Percentiles rank a stretch among this genome's conserved stretches.
Conservation (phyloP, 1,140 invertebrate species). For the Psix sp. region DNA sequence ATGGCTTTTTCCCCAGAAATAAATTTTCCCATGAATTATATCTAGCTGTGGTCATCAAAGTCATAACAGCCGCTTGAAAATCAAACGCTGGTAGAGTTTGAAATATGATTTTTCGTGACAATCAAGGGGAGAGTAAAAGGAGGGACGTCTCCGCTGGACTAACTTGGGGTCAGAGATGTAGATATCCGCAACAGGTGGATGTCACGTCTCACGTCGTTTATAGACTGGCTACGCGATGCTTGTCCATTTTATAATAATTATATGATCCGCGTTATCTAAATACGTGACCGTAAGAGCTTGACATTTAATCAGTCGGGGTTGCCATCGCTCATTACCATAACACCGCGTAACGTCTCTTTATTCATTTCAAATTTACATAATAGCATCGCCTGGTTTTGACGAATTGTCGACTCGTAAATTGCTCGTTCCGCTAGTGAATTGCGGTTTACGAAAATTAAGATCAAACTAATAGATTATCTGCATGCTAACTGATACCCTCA, state of each 20-base stretch:
- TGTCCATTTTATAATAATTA: constrained; percentile 65
- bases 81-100: no score
- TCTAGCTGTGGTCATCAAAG: no score
- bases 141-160: not conserved
- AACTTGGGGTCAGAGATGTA: constrained; percentile 51
- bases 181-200: constrained; percentile 71
- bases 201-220: constrained; percentile 63
- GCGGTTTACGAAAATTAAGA: constrained; percentile 2
- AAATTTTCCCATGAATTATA: no score
- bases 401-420: constrained; percentile 33
- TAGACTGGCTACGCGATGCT: constrained; percentile 44
- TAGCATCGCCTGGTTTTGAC: constrained; percentile 34
- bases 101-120: constrained; percentile 8
- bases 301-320: constrained; percentile 39
- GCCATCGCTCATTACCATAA: constrained; percentile 29
- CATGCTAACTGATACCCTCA: no score
- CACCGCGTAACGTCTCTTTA: constrained; percentile 31
- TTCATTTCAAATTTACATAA: constrained; percentile 48
- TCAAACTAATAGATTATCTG: no score
- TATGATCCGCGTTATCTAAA: constrained; percentile 57
- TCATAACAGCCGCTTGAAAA: no score
- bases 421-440: constrained; percentile 16
- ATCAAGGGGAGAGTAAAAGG: not conserved
- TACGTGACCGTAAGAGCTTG: constrained; percentile 33
- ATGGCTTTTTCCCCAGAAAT: no score